Percentiles rank a stretch among this genome's conserved stretches.
Conservation (phyloP, 2,113 vertebrate genomes). For the Willisornis vidua region DNA sequence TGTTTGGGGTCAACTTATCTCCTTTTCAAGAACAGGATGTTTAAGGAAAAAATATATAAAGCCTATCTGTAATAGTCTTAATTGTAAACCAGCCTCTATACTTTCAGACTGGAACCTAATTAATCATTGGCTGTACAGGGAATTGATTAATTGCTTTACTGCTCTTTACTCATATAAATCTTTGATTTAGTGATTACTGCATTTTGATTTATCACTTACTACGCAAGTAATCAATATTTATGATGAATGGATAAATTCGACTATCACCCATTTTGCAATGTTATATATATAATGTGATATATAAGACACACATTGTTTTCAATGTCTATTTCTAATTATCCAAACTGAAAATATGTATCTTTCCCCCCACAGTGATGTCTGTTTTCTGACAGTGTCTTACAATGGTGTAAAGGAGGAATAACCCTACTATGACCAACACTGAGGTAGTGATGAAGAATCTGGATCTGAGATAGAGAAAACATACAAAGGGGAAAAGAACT, state of each 20-base stretch:
- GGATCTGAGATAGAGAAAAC: not conserved
- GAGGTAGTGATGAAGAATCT: not conserved
- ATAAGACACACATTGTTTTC: conserved; percentile 10
- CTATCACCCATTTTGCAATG: conserved; percentile 77
- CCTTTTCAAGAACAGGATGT: conserved; percentile 52
- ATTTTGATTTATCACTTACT: conserved; percentile 85
- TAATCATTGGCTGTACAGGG: conserved; percentile 82
- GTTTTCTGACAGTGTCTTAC: not conserved
- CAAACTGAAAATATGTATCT: not conserved
- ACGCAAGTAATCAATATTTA: conserved; percentile 85
- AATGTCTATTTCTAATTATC: conserved; percentile 35
- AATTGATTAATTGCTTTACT: conserved; percentile 84
- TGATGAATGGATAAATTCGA: conserved; percentile 84
- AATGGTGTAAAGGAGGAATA: not conserved
- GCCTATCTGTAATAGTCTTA: conserved; percentile 69
- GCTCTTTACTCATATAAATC: conserved; percentile 89
- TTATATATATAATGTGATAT: conserved; percentile 45
- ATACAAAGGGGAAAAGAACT: not conserved
- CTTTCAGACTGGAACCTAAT: conserved; percentile 82
- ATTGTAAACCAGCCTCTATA: conserved; percentile 71
- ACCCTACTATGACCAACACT: not conserved
- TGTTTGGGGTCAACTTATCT: conserved; percentile 49
- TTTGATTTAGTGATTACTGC: conserved; percentile 88
- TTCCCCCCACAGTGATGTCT: not conserved
- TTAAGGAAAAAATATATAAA: conserved; percentile 21